Evolutionary conservation across 1,140 invertebrate species (phyloP).

Genomic region (Mactra quadrangularis): DNA sequence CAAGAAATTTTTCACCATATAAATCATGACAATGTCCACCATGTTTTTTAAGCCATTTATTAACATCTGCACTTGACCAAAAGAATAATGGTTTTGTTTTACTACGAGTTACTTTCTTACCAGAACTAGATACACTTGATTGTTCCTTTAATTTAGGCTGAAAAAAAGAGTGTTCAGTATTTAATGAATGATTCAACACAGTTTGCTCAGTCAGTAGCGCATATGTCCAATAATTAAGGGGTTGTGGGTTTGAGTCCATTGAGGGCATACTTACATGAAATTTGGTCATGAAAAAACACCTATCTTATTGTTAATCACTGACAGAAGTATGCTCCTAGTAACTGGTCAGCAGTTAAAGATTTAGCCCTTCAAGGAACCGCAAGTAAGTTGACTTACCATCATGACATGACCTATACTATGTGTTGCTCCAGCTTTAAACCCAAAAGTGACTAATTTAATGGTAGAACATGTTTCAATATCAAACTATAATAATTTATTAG

Average conservation of each 20-base stretch:
- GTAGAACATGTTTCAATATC: not conserved
- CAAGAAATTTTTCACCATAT: constrained; percentile 76
- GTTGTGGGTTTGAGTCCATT: not conserved
- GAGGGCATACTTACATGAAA: not conserved
- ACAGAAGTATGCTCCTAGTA: no score
- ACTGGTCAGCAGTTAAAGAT: no score
- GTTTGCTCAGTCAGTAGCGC: not conserved
- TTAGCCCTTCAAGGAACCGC: no score
- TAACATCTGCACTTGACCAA: constrained; percentile 79
- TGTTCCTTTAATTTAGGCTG: constrained; percentile 63
- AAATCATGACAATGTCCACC: constrained; percentile 78
- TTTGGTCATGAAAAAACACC: not conserved
- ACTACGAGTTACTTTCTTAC: constrained; percentile 74
- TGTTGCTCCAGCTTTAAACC: no score
- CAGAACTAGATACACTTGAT: constrained; percentile 26
- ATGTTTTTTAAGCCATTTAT: constrained; percentile 81
- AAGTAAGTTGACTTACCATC: no score
- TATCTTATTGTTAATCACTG: no score
- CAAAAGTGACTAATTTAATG: not conserved
- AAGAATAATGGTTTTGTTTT: constrained; percentile 80
- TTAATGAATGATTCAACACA: no score
- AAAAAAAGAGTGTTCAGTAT: constrained; percentile 30
- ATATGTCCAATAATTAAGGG: not conserved
- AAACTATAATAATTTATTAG: not conserved
- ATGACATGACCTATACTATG: no score